These are phyloP conservation scores for Tachina lurida DNA, from an alignment of 2,888 invertebrate species.

Conservation along the genomic window DNA sequence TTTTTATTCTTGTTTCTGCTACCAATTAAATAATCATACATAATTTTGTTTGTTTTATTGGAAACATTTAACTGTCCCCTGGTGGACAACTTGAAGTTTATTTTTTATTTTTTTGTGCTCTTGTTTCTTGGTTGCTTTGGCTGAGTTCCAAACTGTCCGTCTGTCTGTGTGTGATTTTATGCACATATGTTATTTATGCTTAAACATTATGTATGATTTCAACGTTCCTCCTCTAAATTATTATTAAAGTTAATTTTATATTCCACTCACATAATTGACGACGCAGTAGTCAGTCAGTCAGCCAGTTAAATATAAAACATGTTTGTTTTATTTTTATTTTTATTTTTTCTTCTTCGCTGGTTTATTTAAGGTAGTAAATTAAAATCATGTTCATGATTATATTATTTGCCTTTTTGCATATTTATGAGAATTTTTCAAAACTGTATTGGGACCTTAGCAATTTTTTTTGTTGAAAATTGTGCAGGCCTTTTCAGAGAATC, in stretches of 20 bases:
- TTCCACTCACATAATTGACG: constrained; percentile 68
- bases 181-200: constrained; percentile 24
- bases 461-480: constrained; percentile 33
- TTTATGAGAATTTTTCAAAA: constrained; percentile 54
- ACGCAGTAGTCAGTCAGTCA: constrained; percentile 35
- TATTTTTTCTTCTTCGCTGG: constrained; percentile 21
- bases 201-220: constrained; percentile 41
- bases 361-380: constrained; percentile 66
- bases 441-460: constrained; percentile 34
- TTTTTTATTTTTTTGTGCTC: constrained; percentile 5
- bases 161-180: constrained; percentile 1
- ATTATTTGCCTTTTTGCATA: constrained; percentile 57
- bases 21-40: constrained; percentile 68
- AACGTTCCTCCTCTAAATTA: constrained; percentile 53
- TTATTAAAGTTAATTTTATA: constrained; percentile 65
- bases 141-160: not conserved
- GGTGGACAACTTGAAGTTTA: constrained; percentile 21
- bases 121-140: constrained; percentile 14
- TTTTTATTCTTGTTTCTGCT: constrained; percentile 35
- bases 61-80: constrained; percentile 52
- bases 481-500: constrained; percentile 21
- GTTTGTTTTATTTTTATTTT: constrained; percentile 1
- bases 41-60: constrained; percentile 67
- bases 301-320: constrained; percentile 19
- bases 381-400: constrained; percentile 60